Evolutionary conservation across 1,140 invertebrate species (phyloP).

Genomic region (Heliothis virescens): DNA sequence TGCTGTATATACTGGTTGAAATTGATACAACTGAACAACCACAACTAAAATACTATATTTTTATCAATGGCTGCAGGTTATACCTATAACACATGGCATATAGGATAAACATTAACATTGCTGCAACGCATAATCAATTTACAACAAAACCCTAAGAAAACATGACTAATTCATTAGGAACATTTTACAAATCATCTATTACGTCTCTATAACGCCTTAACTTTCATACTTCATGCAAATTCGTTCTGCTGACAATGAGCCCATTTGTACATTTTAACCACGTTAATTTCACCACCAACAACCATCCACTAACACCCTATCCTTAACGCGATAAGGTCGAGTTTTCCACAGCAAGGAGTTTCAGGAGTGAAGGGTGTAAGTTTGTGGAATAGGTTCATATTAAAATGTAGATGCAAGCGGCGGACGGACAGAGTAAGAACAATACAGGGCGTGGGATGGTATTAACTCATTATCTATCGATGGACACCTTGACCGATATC

Average conservation of each 20-base stretch:
- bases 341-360: slow-evolving; percentile 36
- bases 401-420: slow-evolving; percentile 75
- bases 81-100: too few species aligned
- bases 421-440: slow-evolving; percentile 79
- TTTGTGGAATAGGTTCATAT: slow-evolving; percentile 73
- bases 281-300: slow-evolving; percentile 43
- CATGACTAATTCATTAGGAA: slow-evolving; percentile 50
- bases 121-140: slow-evolving; percentile 11
- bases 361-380: slow-evolving; percentile 4
- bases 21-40: too few species aligned
- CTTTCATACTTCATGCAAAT: slow-evolving; percentile 84
- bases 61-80: too few species aligned
- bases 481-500: slow-evolving; percentile 83
- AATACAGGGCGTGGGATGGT: slow-evolving; percentile 79
- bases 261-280: slow-evolving; percentile 69
- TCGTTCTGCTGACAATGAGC: slow-evolving; percentile 81
- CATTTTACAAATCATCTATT: slow-evolving; percentile 59
- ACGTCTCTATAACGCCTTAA: slow-evolving; percentile 65
- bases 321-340: neutral
- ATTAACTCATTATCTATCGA: slow-evolving; percentile 80
- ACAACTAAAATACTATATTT: too few species aligned
- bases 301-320: slow-evolving; percentile 1
- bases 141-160: slow-evolving; percentile 27
- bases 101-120: neutral
- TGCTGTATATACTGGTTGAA: too few species aligned